Base-by-base conservation (phyloP, 2,113 vertebrate genomes). In the Salvelinus alpinus region DNA sequence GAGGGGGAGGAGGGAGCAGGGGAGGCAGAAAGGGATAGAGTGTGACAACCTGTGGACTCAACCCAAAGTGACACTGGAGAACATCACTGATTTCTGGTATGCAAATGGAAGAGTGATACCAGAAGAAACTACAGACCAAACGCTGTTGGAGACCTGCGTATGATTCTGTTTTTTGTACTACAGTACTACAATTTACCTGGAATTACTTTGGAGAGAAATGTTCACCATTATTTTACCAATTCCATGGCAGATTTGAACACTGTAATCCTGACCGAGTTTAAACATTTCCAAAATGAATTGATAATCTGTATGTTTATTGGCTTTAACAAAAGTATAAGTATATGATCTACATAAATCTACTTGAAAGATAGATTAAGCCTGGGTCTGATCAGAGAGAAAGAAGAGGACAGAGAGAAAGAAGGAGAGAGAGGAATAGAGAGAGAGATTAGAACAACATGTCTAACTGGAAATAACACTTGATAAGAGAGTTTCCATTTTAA, bases 71-170 rank as follows among this genome's bases (percentile, higher is more conserved):
- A 88, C 86, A 1, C 14, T 80, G 9, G 71, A 86, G 22, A 84
- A 87, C 18, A 80, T 85, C 11, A 75, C 72, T 1, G 84, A 81
- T 38, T 87, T 88, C 57, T 87, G 86, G 88, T 68, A 70, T 1
- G 24, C 70, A 20, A 82, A 84, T 3, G 59, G 75, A 9, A 76
- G 60, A 60, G 7, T 4, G 16, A 44, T 27, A n/a, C 22, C 66
- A 74, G 44, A 71, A 9, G 44, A 70, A 9, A n/a, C 25, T n/a
- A 25, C 12, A 4, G 34, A 65, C 18, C n/a, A 54, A 65, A 47
- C 24, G 24, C 24, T 22, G n/a, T 20, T 62, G n/a, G 59, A 62
- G 16, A 62, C 34, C 34, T 34, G 34, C 34, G 34, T 34, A 7
- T 62, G n/a, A 54, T 54, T 54, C 4, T 4, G 38, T 54, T 16